phyloP scores from a whole-genome alignment of 2,113 vertebrate species.

The Prunella himalayana region DNA sequence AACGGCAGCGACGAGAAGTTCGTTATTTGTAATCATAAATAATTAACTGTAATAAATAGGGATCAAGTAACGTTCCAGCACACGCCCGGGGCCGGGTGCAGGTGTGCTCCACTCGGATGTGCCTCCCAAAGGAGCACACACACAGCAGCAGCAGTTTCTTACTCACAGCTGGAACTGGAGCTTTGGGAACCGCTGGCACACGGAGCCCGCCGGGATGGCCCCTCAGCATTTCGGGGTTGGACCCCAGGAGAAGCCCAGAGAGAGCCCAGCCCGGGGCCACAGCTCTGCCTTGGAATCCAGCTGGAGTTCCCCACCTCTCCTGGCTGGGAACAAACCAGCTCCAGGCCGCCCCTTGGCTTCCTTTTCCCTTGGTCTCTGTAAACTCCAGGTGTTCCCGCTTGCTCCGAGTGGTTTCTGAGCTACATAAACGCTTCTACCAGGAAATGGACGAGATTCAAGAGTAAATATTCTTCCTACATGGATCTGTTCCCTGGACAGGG shows the following conservation, averaged over 20 bases:
- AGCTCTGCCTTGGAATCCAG: neutral
- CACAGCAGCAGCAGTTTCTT: slow-evolving; percentile 75
- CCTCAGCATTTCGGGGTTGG: fast-evolving
- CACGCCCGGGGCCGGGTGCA: slow-evolving; percentile 71
- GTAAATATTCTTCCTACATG: neutral
- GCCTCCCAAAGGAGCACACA: slow-evolving; percentile 60
- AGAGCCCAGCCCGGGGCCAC: neutral
- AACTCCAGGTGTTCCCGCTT: neutral
- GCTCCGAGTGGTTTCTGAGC: neutral
- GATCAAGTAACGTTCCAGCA: slow-evolving; percentile 91
- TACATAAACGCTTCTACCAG: slow-evolving; percentile 21
- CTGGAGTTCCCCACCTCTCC: fast-evolving
- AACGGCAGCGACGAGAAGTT: slow-evolving; percentile 78
- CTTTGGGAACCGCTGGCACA: slow-evolving; percentile 30
- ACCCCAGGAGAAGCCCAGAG: neutral
- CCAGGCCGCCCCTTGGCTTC: fast-evolving
- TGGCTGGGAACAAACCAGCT: fast-evolving
- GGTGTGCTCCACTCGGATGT: slow-evolving; percentile 55
- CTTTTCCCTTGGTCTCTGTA: neutral
- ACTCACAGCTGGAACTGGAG: slow-evolving; percentile 32
- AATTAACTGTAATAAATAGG: slow-evolving; percentile 98
- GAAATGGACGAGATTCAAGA: neutral
- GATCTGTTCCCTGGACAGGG: neutral
- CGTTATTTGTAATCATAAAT: slow-evolving; percentile 97
- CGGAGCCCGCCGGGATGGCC: neutral